Evolutionary conservation across 2,113 vertebrate genomes (phyloP).

Genomic region (Nematolebias whitei): DNA sequence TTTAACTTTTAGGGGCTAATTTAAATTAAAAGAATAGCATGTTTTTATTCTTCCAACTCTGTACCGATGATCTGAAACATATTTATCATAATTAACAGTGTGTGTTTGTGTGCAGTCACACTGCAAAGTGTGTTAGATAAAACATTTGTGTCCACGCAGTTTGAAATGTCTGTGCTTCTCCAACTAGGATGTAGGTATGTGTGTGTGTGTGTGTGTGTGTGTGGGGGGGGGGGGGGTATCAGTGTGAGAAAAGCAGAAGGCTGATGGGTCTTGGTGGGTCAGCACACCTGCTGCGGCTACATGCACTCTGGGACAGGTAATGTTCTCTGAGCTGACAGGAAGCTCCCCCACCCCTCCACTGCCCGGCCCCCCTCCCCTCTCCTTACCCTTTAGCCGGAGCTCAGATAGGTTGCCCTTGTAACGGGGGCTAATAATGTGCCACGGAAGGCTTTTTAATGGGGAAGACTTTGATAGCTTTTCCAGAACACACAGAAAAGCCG

Average conservation of each 20-base stretch:
- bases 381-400: conserved; percentile 70
- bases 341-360: conserved; percentile 62
- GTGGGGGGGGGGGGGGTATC: conserved; percentile 18
- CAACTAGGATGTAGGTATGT: conserved; percentile 30
- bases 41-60: conserved; percentile 14
- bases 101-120: background rate
- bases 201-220: background rate
- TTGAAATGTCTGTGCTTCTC: conserved; percentile 26
- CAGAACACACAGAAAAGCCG: conserved; percentile 58
- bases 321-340: conserved; percentile 83
- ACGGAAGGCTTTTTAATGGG: conserved; percentile 79
- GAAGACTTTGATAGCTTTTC: conserved; percentile 79
- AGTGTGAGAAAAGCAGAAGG: conserved; percentile 53
- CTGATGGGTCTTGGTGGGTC: conserved; percentile 80
- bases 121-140: conserved; percentile 5
- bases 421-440: conserved; percentile 82
- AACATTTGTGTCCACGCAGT: conserved; percentile 9
- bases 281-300: conserved; percentile 84
- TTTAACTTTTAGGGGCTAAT: too few relatives aligned
- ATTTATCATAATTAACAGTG: conserved; percentile 30
- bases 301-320: conserved; percentile 81
- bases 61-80: conserved; percentile 38
- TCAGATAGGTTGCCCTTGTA: conserved; percentile 82
- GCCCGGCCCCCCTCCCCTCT: conserved; percentile 54
- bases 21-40: too few relatives aligned